A percentile compares a stretch with the other conserved stretches of the same genome.
Evolutionary conservation across 2,113 vertebrate genomes (phyloP).

Genomic region (Nannospalax galili): DNA sequence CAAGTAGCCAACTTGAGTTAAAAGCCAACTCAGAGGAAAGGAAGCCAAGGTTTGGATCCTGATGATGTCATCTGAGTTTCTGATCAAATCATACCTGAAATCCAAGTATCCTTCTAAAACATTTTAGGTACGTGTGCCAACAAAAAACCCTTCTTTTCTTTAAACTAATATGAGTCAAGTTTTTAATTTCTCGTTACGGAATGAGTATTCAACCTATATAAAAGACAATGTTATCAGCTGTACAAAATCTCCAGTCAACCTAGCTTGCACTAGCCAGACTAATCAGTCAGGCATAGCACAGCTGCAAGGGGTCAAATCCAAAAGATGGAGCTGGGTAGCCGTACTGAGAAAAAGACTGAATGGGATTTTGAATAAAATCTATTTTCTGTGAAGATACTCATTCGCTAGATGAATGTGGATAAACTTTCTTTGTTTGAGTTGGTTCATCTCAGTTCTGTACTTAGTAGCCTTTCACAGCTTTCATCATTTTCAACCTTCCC

Average conservation of each 20-base stretch:
- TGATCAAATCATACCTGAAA: neutral
- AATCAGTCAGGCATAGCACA: neutral
- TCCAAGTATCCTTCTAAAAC: neutral
- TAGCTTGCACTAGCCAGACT: neutral
- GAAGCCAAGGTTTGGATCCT: neutral
- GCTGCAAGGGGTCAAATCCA: neutral
- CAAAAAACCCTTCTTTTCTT: conserved; percentile 31
- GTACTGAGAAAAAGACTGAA: neutral
- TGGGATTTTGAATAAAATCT: neutral
- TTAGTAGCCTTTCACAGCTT: neutral
- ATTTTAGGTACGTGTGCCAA: neutral
- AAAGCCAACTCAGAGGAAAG: neutral
- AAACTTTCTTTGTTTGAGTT: conserved; percentile 5
- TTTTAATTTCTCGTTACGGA: conserved; percentile 18
- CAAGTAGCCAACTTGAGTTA: neutral
- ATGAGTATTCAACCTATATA: neutral
- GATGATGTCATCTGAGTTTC: neutral
- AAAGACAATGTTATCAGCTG: neutral
- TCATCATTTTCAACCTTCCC: neutral
- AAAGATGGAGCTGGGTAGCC: neutral
- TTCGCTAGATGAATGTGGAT: neutral
- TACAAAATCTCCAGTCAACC: neutral
- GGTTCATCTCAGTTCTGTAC: neutral
- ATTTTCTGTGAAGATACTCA: neutral
- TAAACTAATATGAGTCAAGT: neutral